Evolutionary conservation across 2,113 vertebrate genomes (phyloP), one percentile per base, ranked within the genome.

Genomic region (Hydrochoerus hydrochaeris): DNA sequence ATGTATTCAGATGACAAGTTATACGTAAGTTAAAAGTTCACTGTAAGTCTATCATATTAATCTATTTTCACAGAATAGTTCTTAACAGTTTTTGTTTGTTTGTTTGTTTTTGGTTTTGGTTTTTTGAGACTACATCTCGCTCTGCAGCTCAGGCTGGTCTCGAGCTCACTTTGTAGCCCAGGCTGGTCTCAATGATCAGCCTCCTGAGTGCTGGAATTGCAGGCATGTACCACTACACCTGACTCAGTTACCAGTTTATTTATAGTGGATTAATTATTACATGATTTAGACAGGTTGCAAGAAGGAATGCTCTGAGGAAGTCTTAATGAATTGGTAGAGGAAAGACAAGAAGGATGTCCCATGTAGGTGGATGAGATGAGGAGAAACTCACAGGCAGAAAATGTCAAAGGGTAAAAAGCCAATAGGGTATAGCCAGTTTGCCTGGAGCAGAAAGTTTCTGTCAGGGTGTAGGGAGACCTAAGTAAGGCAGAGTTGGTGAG

Each of bases 21-120:
- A 80, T 20, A 35, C 38, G 8, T n/a, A 85, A 52, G 24, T 67
- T 67, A 46, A 62, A 87, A 58, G 93, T 86, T 65, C 62, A 62
- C 62, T 85, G 10, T 26, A 85, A 67, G 26, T 32, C 13, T 77
- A 13, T 71, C 5, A 10, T 32, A 26, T 84, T 83, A 67, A 69
- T 35, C 7, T 62, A 2, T 94, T 96, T 96, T 62, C 52, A 65
- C 30, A 96, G 73, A 84, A 24, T 41, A 94, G 22, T 38, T 58
- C 38, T 75, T 69, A 54, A 13, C 54, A 54, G 54, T 54, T 54
- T 54, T 54, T 49, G 49, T 49, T 54, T 54, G 54, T 17, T 54
- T 52, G 49, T 9, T 54, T 54, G 2, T 2, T 54, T 54, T 54
- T 54, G 54, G 0, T 54, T 54, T 52, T 9, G 49, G 7, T 9